Evolutionary conservation across 2,797 vertebrate species (phyloP).

Genomic region (Rhynchonycteris naso): DNA sequence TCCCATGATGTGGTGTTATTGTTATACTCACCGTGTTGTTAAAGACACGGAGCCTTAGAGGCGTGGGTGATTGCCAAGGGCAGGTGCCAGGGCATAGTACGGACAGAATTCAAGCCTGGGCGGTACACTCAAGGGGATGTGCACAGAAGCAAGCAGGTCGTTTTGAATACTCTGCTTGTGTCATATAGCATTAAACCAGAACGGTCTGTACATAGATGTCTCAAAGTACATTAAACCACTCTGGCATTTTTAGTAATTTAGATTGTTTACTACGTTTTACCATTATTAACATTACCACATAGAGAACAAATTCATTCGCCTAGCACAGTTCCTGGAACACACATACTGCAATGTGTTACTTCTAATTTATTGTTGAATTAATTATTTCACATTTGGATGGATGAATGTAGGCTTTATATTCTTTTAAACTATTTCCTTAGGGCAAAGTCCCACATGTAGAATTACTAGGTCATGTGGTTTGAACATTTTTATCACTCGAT

Average conservation of each 20-base stretch:
- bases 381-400: slow-evolving; percentile 50
- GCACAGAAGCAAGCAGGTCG: neutral
- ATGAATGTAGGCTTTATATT: neutral
- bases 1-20: neutral
- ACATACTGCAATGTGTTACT: neutral
- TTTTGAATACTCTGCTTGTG: neutral
- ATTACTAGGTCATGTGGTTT: slow-evolving; percentile 46
- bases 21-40: neutral
- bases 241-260: neutral
- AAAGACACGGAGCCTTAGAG: neutral
- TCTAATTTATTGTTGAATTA: slow-evolving; percentile 34
- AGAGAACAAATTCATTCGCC: neutral
- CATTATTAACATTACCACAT: neutral
- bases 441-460: slow-evolving; percentile 16
- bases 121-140: neutral
- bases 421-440: slow-evolving; percentile 49
- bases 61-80: neutral
- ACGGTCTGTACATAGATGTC: neutral
- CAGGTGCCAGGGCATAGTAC: neutral
- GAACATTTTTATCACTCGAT: slow-evolving; percentile 46
- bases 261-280: neutral
- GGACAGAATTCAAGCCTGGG: neutral
- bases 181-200: neutral
- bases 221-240: neutral
- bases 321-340: slow-evolving; percentile 2